Conservation (phyloP, 2,888 invertebrate genomes). For the Morpho helenor region DNA sequence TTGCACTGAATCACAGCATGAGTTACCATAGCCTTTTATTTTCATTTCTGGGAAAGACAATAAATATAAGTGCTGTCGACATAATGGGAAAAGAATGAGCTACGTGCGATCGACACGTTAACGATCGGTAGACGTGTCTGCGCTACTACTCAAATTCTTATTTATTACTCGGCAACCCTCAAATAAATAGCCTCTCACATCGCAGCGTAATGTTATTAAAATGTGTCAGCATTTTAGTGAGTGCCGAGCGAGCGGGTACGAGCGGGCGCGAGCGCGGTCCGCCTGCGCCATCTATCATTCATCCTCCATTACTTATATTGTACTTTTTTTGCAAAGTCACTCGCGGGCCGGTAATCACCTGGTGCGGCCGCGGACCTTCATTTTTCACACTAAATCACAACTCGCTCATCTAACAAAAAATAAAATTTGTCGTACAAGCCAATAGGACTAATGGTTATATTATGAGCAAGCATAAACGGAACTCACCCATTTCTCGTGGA, state of each 20-base stretch:
- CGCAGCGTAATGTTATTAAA: slow-evolving; percentile 76
- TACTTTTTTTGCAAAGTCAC: slow-evolving; percentile 78
- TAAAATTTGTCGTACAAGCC: slow-evolving; percentile 77
- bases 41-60: slow-evolving; percentile 21
- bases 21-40: slow-evolving; percentile 7
- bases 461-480: slow-evolving; percentile 63
- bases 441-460: slow-evolving; percentile 70
- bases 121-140: slow-evolving; percentile 64
- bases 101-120: slow-evolving; percentile 60
- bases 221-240: slow-evolving; percentile 76
- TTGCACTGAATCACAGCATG: neutral
- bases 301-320: slow-evolving; percentile 80
- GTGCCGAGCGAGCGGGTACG: slow-evolving; percentile 44
- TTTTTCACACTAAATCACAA: slow-evolving; percentile 78
- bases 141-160: slow-evolving; percentile 67
- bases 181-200: slow-evolving; percentile 74
- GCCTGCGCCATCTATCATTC: slow-evolving; percentile 74
- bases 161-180: slow-evolving; percentile 68
- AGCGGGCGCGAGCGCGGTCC: slow-evolving; percentile 43
- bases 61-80: slow-evolving; percentile 35
- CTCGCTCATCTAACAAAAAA: slow-evolving; percentile 74
- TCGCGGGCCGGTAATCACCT: slow-evolving; percentile 78
- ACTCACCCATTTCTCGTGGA: slow-evolving; percentile 30
- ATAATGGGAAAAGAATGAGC: slow-evolving; percentile 64
- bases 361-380: slow-evolving; percentile 71